Evolutionary conservation across 1,140 invertebrate species (phyloP).

Genomic region (Caenorhabditis brenneri): DNA sequence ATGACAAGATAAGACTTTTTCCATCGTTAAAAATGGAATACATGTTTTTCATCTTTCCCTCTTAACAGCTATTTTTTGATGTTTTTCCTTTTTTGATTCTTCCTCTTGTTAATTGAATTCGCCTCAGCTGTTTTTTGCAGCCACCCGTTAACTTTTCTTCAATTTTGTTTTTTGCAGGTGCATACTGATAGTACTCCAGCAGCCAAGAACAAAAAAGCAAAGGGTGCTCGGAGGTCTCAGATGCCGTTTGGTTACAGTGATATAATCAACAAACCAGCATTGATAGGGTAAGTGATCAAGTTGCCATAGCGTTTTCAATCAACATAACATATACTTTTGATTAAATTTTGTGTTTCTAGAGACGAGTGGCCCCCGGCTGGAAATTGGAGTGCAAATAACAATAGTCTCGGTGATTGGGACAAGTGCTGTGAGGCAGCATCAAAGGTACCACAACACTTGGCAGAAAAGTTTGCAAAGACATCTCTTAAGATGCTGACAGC

Average conservation of each 20-base stretch:
- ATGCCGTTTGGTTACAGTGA: not conserved
- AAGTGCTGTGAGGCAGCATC: constrained; percentile 1
- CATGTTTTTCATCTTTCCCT: not conserved
- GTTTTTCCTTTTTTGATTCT: not conserved
- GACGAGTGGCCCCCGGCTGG: not conserved
- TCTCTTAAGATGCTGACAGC: constrained; percentile 13
- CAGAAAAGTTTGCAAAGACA: not conserved
- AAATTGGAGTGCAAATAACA: constrained; percentile 3
- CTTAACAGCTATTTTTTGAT: not conserved
- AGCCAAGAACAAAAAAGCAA: not conserved
- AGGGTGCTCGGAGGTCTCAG: constrained; percentile 8
- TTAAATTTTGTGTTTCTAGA: not conserved
- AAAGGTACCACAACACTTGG: not conserved
- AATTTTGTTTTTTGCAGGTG: not conserved
- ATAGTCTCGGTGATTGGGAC: not conserved
- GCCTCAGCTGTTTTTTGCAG: not conserved
- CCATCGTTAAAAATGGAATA: not conserved
- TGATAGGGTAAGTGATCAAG: not conserved
- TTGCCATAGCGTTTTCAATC: not conserved
- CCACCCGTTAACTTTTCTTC: not conserved
- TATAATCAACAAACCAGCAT: not conserved
- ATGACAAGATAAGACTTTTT: constrained; percentile 16
- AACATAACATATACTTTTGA: not conserved
- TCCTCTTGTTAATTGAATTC: not conserved
- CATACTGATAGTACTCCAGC: not conserved